Evolutionary conservation across 2,888 invertebrate species (phyloP).

Genomic region (Cerceris rybyensis): DNA sequence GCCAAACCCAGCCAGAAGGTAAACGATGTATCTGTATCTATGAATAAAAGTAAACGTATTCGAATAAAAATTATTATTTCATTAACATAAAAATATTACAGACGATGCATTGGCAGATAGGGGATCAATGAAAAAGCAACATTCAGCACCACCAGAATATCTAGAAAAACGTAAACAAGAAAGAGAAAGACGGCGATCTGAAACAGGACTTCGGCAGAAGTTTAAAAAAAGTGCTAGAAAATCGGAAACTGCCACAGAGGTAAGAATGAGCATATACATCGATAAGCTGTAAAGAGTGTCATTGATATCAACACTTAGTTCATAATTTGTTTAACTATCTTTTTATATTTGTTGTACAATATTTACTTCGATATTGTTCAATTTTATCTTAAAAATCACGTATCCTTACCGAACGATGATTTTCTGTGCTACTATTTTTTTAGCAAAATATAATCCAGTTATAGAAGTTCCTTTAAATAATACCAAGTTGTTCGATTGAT

Average conservation of each 20-base stretch:
- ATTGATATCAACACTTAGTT: too few relatives aligned
- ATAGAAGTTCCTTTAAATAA: too few relatives aligned
- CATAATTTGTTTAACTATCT: too few relatives aligned
- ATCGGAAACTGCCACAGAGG: conserved; percentile 77
- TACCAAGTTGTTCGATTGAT: too few relatives aligned
- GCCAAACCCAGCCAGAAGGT: conserved; percentile 89
- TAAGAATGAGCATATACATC: conserved; percentile 51
- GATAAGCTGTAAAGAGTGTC: not conserved
- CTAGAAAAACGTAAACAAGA: conserved; percentile 92
- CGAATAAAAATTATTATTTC: not conserved
- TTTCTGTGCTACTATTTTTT: too few relatives aligned
- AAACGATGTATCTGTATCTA: conserved; percentile 21
- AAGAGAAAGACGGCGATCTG: conserved; percentile 86
- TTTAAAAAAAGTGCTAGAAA: conserved; percentile 84
- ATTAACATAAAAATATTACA: conserved; percentile 73
- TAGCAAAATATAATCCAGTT: too few relatives aligned
- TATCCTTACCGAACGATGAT: too few relatives aligned
- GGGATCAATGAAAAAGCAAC: conserved; percentile 88
- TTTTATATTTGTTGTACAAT: too few relatives aligned
- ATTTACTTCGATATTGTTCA: too few relatives aligned
- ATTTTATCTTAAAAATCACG: too few relatives aligned
- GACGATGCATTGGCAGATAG: conserved; percentile 86
- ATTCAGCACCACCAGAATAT: conserved; percentile 93
- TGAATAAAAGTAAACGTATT: not conserved
- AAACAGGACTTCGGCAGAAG: conserved; percentile 85